Evolutionary conservation across 2,113 vertebrate genomes (phyloP).

Genomic region (Marmota flaviventris): DNA sequence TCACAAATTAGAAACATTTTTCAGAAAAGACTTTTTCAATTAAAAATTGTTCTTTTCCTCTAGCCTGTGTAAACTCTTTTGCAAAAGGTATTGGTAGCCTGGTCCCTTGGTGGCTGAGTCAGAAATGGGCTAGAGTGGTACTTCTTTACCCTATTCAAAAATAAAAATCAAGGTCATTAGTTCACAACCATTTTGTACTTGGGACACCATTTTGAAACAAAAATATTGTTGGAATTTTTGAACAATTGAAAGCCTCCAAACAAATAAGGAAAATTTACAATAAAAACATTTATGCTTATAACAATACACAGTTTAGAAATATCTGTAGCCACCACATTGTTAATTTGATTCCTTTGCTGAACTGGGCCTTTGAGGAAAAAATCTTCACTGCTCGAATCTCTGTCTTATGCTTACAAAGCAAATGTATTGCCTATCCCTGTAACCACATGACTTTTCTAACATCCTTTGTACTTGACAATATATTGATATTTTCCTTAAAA

Average conservation of each 20-base stretch:
- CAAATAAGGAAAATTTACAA: constrained; percentile 18
- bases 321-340: neutral
- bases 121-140: neutral
- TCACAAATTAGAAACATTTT: constrained; percentile 45
- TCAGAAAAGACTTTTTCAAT: neutral
- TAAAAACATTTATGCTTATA: neutral
- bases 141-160: neutral
- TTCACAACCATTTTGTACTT: neutral
- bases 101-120: too few relatives aligned
- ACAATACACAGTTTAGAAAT: constrained; percentile 24
- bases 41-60: neutral
- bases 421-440: neutral
- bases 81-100: neutral
- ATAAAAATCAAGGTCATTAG: constrained; percentile 28
- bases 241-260: constrained; percentile 13
- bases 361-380: neutral
- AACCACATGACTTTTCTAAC: neutral
- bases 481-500: neutral
- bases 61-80: neutral
- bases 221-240: constrained; percentile 26
- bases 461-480: neutral
- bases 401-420: neutral
- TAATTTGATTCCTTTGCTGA: constrained; percentile 4
- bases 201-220: neutral
- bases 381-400: neutral